Conservation (phyloP, 2,113 vertebrate species). For the Oryzias celebensis region DNA sequence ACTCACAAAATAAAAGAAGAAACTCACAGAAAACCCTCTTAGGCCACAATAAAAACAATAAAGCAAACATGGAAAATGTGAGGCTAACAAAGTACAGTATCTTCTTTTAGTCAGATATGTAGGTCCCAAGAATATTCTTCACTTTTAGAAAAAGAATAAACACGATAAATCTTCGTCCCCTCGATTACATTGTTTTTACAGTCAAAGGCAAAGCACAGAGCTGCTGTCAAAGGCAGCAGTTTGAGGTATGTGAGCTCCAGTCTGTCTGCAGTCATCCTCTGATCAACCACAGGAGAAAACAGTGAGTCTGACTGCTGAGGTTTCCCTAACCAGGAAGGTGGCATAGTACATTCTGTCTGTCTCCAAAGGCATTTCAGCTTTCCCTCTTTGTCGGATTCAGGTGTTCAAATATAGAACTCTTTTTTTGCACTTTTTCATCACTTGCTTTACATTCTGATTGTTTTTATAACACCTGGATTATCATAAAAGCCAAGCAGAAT, state of each 20-base stretch:
- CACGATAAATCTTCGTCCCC: conserved; percentile 28
- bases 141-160: conserved; percentile 11
- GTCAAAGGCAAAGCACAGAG: conserved; percentile 54
- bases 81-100: conserved; percentile 43
- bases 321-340: conserved; percentile 24
- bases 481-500: too few species aligned
- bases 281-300: conserved; percentile 24
- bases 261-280: conserved; percentile 20
- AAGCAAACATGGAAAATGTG: conserved; percentile 43
- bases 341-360: conserved; percentile 43
- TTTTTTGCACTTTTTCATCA: conserved; percentile 1
- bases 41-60: conserved; percentile 38
- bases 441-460: not conserved
- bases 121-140: conserved; percentile 39
- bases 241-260: conserved; percentile 57
- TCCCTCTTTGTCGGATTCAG: not conserved
- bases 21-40: conserved; percentile 30
- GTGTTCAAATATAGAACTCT: not conserved
- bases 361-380: conserved; percentile 13
- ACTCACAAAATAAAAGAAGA: conserved; percentile 34
- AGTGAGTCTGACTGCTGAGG: conserved; percentile 25
- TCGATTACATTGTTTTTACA: conserved; percentile 42
- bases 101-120: conserved; percentile 43
- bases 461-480: not conserved
- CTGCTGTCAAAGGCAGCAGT: conserved; percentile 45